phyloP scores from a whole-genome alignment of 2,113 vertebrate species.

The Strix aluco region DNA sequence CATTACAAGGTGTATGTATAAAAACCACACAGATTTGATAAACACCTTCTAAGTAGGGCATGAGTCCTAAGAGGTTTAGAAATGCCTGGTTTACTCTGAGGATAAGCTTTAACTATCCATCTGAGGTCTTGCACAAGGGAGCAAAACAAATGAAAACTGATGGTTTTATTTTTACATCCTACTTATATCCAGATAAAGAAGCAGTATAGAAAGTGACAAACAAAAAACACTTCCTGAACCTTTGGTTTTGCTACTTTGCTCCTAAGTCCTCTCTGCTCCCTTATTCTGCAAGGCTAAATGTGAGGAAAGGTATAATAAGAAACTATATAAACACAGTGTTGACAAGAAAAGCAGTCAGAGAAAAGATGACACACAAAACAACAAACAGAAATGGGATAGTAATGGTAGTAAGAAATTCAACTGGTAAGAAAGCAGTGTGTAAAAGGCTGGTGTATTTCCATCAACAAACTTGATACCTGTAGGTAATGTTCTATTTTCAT shows the following conservation, averaged over 20 bases:
- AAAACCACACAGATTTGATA: slow-evolving; percentile 1
- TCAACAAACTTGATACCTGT: background rate
- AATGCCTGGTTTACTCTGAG: slow-evolving; percentile 20
- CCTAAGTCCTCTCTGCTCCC: background rate
- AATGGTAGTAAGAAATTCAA: background rate
- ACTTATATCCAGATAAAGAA: background rate
- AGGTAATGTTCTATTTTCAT: background rate
- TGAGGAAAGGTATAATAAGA: background rate
- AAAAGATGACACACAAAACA: background rate
- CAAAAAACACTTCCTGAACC: background rate
- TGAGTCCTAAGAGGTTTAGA: slow-evolving; percentile 53
- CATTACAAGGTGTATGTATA: background rate
- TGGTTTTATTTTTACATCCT: background rate
- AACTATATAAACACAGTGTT: background rate
- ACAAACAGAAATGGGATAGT: background rate
- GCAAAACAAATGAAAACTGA: background rate
- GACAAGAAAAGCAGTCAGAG: background rate
- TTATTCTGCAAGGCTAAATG: background rate
- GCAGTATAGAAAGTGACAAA: background rate
- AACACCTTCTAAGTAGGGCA: slow-evolving; percentile 35
- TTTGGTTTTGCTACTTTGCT: background rate
- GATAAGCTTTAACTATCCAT: slow-evolving; percentile 33
- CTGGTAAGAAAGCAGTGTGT: background rate
- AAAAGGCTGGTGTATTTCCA: background rate
- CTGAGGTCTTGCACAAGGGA: background rate